These are phyloP conservation scores for Xiphorhynchus erythropygius DNA, from an alignment of 2,797 vertebrate genomes.

Conservation along the genomic window DNA sequence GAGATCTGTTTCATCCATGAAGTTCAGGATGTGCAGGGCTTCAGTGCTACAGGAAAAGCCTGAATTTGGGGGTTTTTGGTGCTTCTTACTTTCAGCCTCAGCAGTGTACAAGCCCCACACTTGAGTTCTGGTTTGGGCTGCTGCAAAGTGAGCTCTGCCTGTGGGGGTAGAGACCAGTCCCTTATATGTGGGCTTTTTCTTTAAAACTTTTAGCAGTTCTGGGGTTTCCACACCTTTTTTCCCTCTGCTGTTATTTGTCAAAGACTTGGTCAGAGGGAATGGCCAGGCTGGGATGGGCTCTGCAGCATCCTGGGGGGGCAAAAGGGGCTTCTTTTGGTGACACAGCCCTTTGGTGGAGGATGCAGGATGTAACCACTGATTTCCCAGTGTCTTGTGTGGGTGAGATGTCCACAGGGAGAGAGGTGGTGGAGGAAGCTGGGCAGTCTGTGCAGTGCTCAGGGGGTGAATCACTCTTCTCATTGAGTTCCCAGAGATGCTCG, in stretches of 20 bases:
- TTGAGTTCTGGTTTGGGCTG: background rate
- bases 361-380: background rate
- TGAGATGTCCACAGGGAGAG: background rate
- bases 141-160: background rate
- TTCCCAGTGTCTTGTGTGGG: background rate
- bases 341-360: background rate
- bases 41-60: background rate
- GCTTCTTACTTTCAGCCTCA: background rate
- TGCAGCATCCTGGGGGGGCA: background rate
- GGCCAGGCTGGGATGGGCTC: background rate
- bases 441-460: background rate
- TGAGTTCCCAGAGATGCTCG: background rate
- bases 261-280: background rate
- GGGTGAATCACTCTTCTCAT: background rate
- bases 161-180: accelerated
- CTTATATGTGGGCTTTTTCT: background rate
- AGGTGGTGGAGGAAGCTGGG: background rate
- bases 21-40: background rate
- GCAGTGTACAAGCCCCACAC: background rate
- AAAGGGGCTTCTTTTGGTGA: background rate
- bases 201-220: background rate
- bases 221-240: background rate
- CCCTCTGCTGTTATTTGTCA: background rate
- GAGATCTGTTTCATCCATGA: background rate
- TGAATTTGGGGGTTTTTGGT: background rate